Percentiles rank a stretch among this genome's conserved stretches.
Conservation (phyloP, 2,888 invertebrate species). For the Dryocosmus kuriphilus region DNA sequence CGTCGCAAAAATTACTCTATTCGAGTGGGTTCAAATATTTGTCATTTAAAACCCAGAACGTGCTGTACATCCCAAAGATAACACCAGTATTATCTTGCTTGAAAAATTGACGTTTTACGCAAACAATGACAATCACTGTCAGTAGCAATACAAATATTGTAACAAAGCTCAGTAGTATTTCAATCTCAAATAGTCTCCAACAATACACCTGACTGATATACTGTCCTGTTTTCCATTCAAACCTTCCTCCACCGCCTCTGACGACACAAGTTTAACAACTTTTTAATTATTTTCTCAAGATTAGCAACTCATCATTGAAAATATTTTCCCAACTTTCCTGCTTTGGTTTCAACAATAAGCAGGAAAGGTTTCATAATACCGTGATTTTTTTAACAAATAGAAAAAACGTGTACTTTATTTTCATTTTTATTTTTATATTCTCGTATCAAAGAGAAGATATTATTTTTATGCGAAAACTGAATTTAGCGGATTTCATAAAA, state of each 20-base stretch:
- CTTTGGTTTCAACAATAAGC: conserved; percentile 9
- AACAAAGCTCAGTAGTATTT: conserved; percentile 6
- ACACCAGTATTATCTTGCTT: conserved; percentile 10
- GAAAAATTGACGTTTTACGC: not conserved
- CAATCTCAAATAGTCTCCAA: not conserved
- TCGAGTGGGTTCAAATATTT: conserved; percentile 24
- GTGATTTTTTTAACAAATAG: not conserved
- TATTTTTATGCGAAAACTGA: no score
- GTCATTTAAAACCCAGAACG: conserved; percentile 4
- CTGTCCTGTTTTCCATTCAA: conserved; percentile 21
- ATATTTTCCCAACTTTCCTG: not conserved
- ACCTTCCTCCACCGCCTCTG: not conserved
- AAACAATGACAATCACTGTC: conserved; percentile 21
- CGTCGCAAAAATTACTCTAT: not conserved
- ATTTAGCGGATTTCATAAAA: no score
- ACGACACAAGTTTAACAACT: conserved; percentile 18
- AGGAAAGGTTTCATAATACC: not conserved
- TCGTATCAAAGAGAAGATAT: no score
- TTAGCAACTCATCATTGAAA: not conserved
- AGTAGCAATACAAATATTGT: conserved; percentile 34
- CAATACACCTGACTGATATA: conserved; percentile 31
- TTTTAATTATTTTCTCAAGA: conserved; percentile 5
- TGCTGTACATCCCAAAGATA: conserved; percentile 22
- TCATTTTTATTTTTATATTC: no score
- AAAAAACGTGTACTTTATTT: no score